Base-by-base conservation (phyloP, 2,113 vertebrate species). In the Pipa parva region DNA sequence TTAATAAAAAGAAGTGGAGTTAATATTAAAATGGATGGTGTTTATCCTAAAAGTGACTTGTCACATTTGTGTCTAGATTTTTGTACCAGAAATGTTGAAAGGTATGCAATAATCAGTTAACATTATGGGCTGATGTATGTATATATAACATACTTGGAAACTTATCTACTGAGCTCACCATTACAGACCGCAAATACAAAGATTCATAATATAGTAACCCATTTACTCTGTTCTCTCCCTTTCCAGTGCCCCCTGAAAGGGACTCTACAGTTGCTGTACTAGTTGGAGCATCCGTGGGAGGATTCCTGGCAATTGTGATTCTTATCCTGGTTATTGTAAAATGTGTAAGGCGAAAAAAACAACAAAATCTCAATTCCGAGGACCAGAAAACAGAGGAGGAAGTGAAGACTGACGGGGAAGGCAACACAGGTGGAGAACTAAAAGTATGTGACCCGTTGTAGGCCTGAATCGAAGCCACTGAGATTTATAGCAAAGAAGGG, bases 311-410 rank as follows among this genome's bases (percentile, higher is more conserved):
- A 0, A 80, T 97, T 72, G 84, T 97, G 61, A 98, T 97, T 80
- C 86, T 99, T 63, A 92, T 90, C 75, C 93, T 98, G 89, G 90
- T 99, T 63, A 85, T 94, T 8, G 87, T 99, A 73, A 98, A 99
- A 29, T 99, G 94, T 0, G 88, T 99, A 50, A 90, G 95, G 66
- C 88, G 93, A 76, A 94, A 95, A 83, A 90, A 87, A 75, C 95
- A 97, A 80, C 94, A 96, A 87, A 85, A 95, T 61, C 92, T 94
- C 25, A 93, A 91, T 78, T 92, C 94, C 0, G 94, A 98, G 0
- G 95, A 95, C 80, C 89, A 93, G 87, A 99, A 98, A 86, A 96
- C 93, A 1, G 93, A 96, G 73, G 97, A 99, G 78, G 95, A 97
- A 71, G 94, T 91, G 33, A 99, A 98, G 80, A 90, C 91, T 0